Evolutionary conservation across 2,113 vertebrate genomes (phyloP).

Genomic region (Dipodomys spectabilis): DNA sequence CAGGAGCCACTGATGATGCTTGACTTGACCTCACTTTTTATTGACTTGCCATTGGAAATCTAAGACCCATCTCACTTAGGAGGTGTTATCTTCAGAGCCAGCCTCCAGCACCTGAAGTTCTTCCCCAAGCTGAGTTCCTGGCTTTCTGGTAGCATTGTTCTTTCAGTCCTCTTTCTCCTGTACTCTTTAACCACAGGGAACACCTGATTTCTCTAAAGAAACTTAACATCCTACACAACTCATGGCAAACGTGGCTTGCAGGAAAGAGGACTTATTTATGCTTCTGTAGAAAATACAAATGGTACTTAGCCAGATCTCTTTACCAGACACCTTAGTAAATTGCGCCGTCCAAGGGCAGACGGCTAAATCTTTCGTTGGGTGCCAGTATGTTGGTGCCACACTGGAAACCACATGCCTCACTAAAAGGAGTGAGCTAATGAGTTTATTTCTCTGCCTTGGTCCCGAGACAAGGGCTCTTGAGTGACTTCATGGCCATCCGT

Average conservation of each 20-base stretch:
- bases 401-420: slow-evolving; percentile 71
- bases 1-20: no score
- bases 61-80: accelerated
- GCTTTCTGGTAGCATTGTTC: no score
- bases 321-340: slow-evolving; percentile 63
- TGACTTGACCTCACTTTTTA: not conserved
- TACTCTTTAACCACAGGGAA: not conserved
- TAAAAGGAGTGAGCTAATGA: slow-evolving; percentile 82
- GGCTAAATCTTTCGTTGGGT: slow-evolving; percentile 73
- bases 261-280: slow-evolving; percentile 62
- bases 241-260: slow-evolving; percentile 6
- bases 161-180: not conserved
- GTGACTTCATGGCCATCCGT: slow-evolving; percentile 85
- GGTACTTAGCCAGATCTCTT: slow-evolving; percentile 58
- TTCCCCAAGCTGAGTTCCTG: not conserved
- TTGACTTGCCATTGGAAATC: not conserved
- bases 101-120: not conserved
- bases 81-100: not conserved
- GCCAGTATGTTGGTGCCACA: slow-evolving; percentile 68
- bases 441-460: slow-evolving; percentile 74
- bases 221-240: not conserved
- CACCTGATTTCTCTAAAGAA: not conserved
- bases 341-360: slow-evolving; percentile 72
- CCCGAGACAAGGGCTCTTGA: slow-evolving; percentile 79
- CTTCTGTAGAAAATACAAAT: slow-evolving; percentile 67